Percentiles rank a stretch among this genome's conserved stretches.
phyloP scores from a whole-genome alignment of 2,888 invertebrate species.

The Helobdella robusta region DNA sequence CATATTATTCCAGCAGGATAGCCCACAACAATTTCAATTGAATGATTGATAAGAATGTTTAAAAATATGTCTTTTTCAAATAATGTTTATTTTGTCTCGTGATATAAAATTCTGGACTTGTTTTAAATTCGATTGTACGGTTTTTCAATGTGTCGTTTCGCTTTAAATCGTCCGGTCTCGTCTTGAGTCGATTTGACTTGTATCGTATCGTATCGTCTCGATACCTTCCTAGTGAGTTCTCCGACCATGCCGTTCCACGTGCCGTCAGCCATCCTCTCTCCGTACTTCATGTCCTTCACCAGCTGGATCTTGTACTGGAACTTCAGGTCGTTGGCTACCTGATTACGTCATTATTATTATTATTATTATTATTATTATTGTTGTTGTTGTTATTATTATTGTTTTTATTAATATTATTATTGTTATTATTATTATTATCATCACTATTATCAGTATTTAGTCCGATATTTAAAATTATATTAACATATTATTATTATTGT shows the following conservation, averaged over 20 bases:
- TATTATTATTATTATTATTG: too few relatives aligned
- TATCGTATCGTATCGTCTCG: conserved; percentile 34
- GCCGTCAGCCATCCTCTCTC: conserved; percentile 36
- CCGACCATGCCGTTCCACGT: conserved; percentile 49
- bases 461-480: too few relatives aligned
- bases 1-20: too few relatives aligned
- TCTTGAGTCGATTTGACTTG: not conserved
- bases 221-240: conserved; percentile 40
- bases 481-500: too few relatives aligned
- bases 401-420: too few relatives aligned
- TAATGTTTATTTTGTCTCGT: not conserved
- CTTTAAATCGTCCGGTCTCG: not conserved
- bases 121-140: not conserved
- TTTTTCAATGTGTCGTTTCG: not conserved
- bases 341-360: too few relatives aligned
- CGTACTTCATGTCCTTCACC: conserved; percentile 34
- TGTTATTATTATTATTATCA: too few relatives aligned
- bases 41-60: too few relatives aligned
- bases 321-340: conserved; percentile 44
- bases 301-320: conserved; percentile 43
- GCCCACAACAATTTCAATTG: too few relatives aligned
- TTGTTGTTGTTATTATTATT: too few relatives aligned
- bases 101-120: not conserved
- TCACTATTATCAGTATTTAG: too few relatives aligned
- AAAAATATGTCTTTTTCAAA: not conserved